A percentile compares a stretch with the other conserved stretches of the same genome.
Conservation (phyloP, 2,113 vertebrate genomes). For the Athene cunicularia region DNA sequence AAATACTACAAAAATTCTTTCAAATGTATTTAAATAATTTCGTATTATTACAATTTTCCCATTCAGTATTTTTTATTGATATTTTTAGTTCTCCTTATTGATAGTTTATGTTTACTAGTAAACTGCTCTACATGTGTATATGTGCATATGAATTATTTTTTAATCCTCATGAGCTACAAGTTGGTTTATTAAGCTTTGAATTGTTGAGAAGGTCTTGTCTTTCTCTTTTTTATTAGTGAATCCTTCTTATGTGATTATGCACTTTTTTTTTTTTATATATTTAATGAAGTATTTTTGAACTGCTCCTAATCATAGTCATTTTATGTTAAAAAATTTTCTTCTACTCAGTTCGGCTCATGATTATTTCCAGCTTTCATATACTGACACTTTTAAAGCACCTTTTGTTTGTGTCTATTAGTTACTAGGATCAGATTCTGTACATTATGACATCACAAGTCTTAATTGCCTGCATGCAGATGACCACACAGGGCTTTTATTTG, state of each 20-base stretch:
- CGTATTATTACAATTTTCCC: background rate
- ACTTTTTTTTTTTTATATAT: background rate
- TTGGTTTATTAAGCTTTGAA: background rate
- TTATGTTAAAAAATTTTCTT: background rate
- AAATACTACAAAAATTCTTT: background rate
- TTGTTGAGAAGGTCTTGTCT: background rate
- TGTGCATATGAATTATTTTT: background rate
- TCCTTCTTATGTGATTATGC: background rate
- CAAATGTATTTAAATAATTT: background rate
- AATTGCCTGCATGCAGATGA: background rate
- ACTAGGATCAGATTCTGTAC: background rate
- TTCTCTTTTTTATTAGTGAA: background rate
- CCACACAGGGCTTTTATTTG: background rate
- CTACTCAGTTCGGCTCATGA: background rate
- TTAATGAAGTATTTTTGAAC: background rate
- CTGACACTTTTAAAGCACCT: background rate
- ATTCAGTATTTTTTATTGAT: background rate
- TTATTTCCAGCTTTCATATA: background rate
- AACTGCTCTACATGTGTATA: background rate
- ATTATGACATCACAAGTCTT: background rate
- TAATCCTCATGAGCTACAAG: background rate
- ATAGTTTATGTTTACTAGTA: background rate
- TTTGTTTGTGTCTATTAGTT: background rate
- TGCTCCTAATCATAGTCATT: background rate
- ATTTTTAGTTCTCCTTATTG: background rate